Conservation (phyloP, 1,140 invertebrate genomes). For the Pseudachorutes palmiensis region DNA sequence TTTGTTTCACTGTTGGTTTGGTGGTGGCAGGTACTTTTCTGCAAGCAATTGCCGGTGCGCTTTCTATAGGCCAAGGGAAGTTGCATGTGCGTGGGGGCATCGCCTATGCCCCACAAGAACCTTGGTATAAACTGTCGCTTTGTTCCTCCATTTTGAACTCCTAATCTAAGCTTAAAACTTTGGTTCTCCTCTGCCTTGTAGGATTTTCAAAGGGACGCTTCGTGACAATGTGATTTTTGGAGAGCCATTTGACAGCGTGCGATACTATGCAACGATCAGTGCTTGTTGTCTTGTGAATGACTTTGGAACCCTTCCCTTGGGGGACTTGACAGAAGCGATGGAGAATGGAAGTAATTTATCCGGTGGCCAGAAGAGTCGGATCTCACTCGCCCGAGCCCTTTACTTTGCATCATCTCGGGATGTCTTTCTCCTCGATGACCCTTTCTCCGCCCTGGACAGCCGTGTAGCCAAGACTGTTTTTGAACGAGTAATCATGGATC, state of each 20-base stretch:
- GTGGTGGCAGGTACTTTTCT: slow-evolving; percentile 48
- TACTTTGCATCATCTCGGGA: slow-evolving; percentile 46
- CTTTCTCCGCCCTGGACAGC: slow-evolving; percentile 70
- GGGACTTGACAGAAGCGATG: slow-evolving; percentile 67
- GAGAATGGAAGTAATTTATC: slow-evolving; percentile 79
- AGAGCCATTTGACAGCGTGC: slow-evolving; percentile 43
- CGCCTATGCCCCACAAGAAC: slow-evolving; percentile 59
- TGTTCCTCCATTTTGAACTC: background rate
- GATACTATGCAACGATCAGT: slow-evolving; percentile 40
- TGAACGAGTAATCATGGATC: slow-evolving; percentile 67
- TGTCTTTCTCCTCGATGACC: slow-evolving; percentile 50
- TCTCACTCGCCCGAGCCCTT: slow-evolving; percentile 53
- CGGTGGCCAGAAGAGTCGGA: slow-evolving; percentile 53
- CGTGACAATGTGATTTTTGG: slow-evolving; percentile 54
- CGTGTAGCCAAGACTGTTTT: slow-evolving; percentile 78
- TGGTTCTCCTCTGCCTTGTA: slow-evolving; percentile 58
- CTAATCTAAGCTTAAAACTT: background rate
- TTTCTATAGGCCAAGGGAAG: slow-evolving; percentile 47
- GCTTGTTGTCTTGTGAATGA: slow-evolving; percentile 76
- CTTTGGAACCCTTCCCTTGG: slow-evolving; percentile 53
- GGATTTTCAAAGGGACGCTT: slow-evolving; percentile 51
- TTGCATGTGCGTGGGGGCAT: slow-evolving; percentile 51
- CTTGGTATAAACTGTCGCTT: slow-evolving; percentile 43
- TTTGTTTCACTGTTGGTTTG: too few relatives aligned
- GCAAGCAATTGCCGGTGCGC: slow-evolving; percentile 54